Base-by-base conservation (phyloP, 1,140 invertebrate species). In the Drosophila subpulchrella region DNA sequence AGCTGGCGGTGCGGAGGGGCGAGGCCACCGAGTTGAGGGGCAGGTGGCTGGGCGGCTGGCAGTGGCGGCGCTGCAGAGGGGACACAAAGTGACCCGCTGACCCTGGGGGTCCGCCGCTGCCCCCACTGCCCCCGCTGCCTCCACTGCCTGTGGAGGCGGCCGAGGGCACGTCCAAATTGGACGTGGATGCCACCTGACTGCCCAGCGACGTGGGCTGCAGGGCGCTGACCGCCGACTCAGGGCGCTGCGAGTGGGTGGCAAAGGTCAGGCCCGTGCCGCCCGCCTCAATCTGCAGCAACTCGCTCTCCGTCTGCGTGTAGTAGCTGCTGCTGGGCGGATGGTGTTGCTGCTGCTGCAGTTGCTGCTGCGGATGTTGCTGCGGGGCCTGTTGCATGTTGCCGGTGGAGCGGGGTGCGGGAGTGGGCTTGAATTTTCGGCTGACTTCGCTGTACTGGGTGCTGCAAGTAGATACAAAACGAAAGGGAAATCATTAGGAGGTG, bases 301-400 rank as follows among this genome's bases (percentile, higher is more conserved):
- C 91, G 60, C 91, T 92, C 56, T 92, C 90, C 38, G 91, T 92
- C 65, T 92, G 91, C 30, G 91, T 92, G 58, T 91, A 92, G 57
- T 91, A 92, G 55, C 89, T 91, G 84, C 83, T 91, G 76, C 72
- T 66, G 34, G 88, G 84, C 47, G 81, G 91, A 67, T 90, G 85
- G 11, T 86, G 82, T 56, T 86, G 50, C 81, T 83, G 81, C 59
- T 89, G 41, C 76, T 81, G 78, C 59, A 27, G 27, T 27, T 82
- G 78, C 66, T 61, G 34, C 17, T 60, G 58, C 6, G 15, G 42
- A 17, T 44, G 42, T 11, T 44, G 47, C 47, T 59, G 56, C n/a
- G 41, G 27, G 4, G 81, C 72, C 51, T 91, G 90, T 62, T 92
- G 86, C 90, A 91, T 91, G 55, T 73, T 82, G 56, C 44, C 41